These are phyloP conservation scores for Thomomys bottae DNA, from an alignment of 2,113 vertebrate genomes.

Conservation along the genomic window DNA sequence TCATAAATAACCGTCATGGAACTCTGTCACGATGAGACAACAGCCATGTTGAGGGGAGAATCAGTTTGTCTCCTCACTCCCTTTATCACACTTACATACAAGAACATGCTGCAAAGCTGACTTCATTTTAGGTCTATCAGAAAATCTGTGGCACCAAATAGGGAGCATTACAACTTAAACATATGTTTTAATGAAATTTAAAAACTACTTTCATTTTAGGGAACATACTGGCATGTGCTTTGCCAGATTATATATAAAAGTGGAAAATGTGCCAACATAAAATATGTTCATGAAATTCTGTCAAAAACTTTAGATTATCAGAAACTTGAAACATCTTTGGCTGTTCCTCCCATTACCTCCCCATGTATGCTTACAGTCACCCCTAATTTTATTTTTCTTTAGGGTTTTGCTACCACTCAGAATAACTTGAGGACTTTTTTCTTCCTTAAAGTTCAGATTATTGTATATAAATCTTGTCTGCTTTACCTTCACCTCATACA, in stretches of 20 bases:
- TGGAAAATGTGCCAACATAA: background rate
- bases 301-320: background rate
- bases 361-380: background rate
- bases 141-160: slow-evolving; percentile 41
- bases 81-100: background rate
- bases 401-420: background rate
- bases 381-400: slow-evolving; percentile 26
- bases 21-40: background rate
- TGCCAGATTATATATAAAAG: slow-evolving; percentile 19
- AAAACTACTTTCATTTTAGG: slow-evolving; percentile 48
- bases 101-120: slow-evolving; percentile 28
- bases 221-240: slow-evolving; percentile 37
- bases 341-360: background rate
- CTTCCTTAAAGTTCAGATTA: slow-evolving; percentile 10
- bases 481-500: background rate
- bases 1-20: slow-evolving; percentile 8
- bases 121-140: slow-evolving; percentile 47
- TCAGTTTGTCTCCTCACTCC: fast-evolving
- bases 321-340: slow-evolving; percentile 19
- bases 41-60: too few species aligned
- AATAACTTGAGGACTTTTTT: background rate
- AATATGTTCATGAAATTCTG: background rate
- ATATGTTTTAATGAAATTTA: slow-evolving; percentile 66
- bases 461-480: background rate
- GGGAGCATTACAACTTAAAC: slow-evolving; percentile 19